Conservation (phyloP, 1,140 invertebrate genomes). For the Mizuhopecten yessoensis region DNA sequence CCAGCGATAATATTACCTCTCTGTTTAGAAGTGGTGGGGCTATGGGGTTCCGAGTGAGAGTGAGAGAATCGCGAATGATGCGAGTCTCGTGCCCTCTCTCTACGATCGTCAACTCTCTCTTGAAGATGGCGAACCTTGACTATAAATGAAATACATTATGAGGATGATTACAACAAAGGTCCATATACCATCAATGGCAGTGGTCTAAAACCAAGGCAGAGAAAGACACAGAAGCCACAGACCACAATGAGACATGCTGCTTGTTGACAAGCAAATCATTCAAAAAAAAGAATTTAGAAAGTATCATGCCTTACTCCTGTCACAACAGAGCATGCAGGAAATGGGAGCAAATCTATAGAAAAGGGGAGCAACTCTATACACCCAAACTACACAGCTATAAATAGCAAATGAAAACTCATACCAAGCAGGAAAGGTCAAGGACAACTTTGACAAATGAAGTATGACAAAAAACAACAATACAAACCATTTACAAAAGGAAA, state of each 20-base stretch:
- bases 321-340: conserved; percentile 10
- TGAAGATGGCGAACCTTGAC: conserved; percentile 76
- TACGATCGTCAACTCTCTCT: conserved; percentile 72
- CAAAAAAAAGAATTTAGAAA: neutral
- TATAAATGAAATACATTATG: conserved; percentile 61
- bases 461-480: neutral
- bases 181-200: neutral
- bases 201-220: neutral
- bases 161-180: neutral
- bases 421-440: conserved; percentile 11
- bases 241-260: neutral
- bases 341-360: neutral
- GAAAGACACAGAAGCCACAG: neutral
- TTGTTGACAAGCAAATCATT: neutral
- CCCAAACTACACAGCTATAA: neutral
- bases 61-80: conserved; percentile 55
- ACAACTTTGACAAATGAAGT: neutral
- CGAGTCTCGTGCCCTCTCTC: conserved; percentile 59
- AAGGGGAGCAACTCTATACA: conserved; percentile 6
- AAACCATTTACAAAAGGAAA: neutral
- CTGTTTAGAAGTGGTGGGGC: conserved; percentile 58
- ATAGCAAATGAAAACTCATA: neutral
- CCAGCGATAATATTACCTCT: conserved; percentile 65
- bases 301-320: neutral
- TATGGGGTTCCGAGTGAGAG: conserved; percentile 49